Percentiles rank a stretch among this genome's conserved stretches.
Conservation (phyloP, 2,888 invertebrate species). For the Diaphora mendica region DNA sequence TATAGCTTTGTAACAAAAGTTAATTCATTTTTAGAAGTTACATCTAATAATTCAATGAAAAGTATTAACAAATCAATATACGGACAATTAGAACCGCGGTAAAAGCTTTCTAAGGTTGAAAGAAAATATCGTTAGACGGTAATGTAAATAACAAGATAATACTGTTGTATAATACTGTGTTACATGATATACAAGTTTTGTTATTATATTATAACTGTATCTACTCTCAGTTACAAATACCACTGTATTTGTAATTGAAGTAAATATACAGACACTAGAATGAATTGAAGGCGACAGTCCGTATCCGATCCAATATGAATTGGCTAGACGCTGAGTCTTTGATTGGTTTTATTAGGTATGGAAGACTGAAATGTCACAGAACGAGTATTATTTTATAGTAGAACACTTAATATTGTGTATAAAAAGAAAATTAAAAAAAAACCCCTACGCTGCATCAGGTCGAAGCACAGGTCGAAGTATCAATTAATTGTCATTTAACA, state of each 20-base stretch:
- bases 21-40: not conserved
- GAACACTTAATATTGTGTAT: not conserved
- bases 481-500: no score
- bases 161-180: not conserved
- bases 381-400: not conserved
- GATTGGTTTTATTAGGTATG: slow-evolving; percentile 54
- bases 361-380: slow-evolving; percentile 10
- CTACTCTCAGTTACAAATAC: not conserved
- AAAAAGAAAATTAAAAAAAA: no score
- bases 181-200: not conserved
- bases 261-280: slow-evolving; percentile 49
- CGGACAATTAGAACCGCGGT: not conserved
- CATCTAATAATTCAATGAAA: not conserved
- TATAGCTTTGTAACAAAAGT: not conserved
- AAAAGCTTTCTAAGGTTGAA: not conserved
- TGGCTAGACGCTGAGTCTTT: slow-evolving; percentile 49
- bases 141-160: not conserved
- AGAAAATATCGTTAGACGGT: not conserved
- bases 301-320: slow-evolving; percentile 61
- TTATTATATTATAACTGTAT: not conserved
- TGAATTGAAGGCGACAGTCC: slow-evolving; percentile 52
- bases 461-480: no score
- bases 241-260: slow-evolving; percentile 45
- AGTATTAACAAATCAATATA: not conserved
- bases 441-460: no score